These are phyloP conservation scores for Aphelenchoides bicaudatus DNA, from an alignment of 2,888 invertebrate species.

Conservation along the genomic window DNA sequence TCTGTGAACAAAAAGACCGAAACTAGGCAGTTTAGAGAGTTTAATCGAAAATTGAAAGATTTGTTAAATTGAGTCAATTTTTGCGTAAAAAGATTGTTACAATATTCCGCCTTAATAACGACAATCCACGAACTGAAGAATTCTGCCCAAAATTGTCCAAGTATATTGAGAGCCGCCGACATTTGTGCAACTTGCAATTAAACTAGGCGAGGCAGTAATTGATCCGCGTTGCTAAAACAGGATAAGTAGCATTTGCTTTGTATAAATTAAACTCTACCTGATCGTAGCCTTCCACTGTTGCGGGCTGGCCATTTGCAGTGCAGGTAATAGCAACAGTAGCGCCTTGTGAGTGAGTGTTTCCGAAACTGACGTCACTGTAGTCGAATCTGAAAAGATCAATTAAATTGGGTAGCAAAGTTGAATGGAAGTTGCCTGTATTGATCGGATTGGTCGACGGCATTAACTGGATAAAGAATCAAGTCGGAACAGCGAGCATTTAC, in stretches of 20 bases:
- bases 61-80: too few species aligned
- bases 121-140: conserved; percentile 59
- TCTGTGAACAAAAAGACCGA: not conserved
- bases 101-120: conserved; percentile 41
- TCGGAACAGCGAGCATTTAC: conserved; percentile 58
- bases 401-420: not conserved
- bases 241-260: not conserved
- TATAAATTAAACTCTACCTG: conserved; percentile 38
- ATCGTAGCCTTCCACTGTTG: conserved; percentile 59
- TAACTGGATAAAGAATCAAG: conserved; percentile 58
- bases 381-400: conserved; percentile 47
- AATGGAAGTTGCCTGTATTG: conserved; percentile 47
- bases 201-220: conserved; percentile 53
- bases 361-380: conserved; percentile 58
- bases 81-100: not conserved
- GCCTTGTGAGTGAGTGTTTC: conserved; percentile 58
- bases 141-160: conserved; percentile 58
- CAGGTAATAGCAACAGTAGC: conserved; percentile 60
- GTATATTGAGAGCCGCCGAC: conserved; percentile 60
- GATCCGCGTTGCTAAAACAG: conserved; percentile 56
- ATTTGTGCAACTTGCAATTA: conserved; percentile 59
- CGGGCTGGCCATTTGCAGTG: conserved; percentile 58
- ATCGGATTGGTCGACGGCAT: conserved; percentile 60
- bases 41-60: conserved; percentile 8
- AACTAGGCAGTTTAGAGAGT: not conserved